Evolutionary conservation across 2,888 invertebrate species (phyloP).

Genomic region (Agrochola circellaris): DNA sequence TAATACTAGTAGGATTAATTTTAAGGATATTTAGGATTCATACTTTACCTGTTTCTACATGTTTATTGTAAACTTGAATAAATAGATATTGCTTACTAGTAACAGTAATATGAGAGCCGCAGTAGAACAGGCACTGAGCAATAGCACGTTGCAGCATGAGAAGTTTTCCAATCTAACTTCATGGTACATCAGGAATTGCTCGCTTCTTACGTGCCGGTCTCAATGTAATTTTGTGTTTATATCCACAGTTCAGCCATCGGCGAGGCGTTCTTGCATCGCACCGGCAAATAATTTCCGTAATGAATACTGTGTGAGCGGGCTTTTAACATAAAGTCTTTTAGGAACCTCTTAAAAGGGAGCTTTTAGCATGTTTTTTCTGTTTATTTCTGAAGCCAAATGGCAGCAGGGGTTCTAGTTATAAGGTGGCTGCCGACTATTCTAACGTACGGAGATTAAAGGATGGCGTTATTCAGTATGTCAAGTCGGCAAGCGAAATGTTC

Average conservation of each 20-base stretch:
- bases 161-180: conserved; percentile 89
- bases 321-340: conserved; percentile 68
- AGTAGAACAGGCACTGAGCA: conserved; percentile 75
- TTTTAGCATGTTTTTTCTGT: conserved; percentile 63
- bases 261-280: conserved; percentile 57
- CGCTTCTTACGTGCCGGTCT: conserved; percentile 78
- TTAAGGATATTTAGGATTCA: no score
- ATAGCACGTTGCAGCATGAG: conserved; percentile 78
- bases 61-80: conserved; percentile 50
- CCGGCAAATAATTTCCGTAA: conserved; percentile 64
- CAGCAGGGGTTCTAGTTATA: conserved; percentile 62
- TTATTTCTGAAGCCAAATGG: conserved; percentile 56
- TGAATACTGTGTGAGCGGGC: conserved; percentile 64
- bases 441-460: conserved; percentile 78
- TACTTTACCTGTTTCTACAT: background rate
- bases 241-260: conserved; percentile 57
- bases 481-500: conserved; percentile 82
- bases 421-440: conserved; percentile 72
- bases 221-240: conserved; percentile 77
- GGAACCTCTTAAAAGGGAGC: conserved; percentile 58
- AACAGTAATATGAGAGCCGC: conserved; percentile 74
- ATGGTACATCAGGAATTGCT: conserved; percentile 82
- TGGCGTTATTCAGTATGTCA: conserved; percentile 82
- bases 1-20: no score
- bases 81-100: conserved; percentile 60